These are phyloP conservation scores for Lepilemur ruficaudatus DNA, from an alignment of 2,797 vertebrate species.

Conservation along the genomic window DNA sequence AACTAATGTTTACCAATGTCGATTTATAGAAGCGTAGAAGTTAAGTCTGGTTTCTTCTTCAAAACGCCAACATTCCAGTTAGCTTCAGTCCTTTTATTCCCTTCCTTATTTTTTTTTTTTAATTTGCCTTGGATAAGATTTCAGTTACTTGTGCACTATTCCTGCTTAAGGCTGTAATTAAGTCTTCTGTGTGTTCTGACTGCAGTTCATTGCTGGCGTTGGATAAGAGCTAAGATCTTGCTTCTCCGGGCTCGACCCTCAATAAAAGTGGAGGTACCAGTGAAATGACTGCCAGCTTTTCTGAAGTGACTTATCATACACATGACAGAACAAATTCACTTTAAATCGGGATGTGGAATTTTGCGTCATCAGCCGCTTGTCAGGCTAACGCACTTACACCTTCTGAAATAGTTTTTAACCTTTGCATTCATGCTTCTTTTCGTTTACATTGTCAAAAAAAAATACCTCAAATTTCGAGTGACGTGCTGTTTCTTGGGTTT, in stretches of 20 bases:
- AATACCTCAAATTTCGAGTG: background rate
- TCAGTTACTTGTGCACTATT: conserved; percentile 32
- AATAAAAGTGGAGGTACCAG: conserved; percentile 45
- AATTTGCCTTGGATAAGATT: conserved; percentile 44
- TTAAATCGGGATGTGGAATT: conserved; percentile 53
- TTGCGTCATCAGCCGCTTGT: conserved; percentile 65
- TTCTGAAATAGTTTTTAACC: conserved; percentile 62
- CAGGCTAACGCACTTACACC: conserved; percentile 50
- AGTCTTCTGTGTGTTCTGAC: conserved; percentile 70
- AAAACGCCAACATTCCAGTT: background rate
- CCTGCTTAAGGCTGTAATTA: conserved; percentile 65
- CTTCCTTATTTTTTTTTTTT: background rate
- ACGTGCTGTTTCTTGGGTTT: conserved; percentile 12
- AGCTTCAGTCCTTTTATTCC: conserved; percentile 1
- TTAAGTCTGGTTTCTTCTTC: conserved; percentile 18
- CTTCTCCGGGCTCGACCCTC: conserved; percentile 29
- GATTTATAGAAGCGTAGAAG: background rate
- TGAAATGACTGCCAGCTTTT: conserved; percentile 64
- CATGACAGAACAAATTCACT: conserved; percentile 71
- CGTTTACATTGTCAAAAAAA: conserved; percentile 55
- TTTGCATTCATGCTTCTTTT: conserved; percentile 47
- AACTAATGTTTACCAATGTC: background rate
- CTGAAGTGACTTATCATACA: conserved; percentile 57
- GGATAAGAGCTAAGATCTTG: conserved; percentile 30
- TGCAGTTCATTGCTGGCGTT: conserved; percentile 47